These are phyloP conservation scores for Troides oblongomaculatus DNA, from an alignment of 2,888 invertebrate species.

Conservation along the genomic window DNA sequence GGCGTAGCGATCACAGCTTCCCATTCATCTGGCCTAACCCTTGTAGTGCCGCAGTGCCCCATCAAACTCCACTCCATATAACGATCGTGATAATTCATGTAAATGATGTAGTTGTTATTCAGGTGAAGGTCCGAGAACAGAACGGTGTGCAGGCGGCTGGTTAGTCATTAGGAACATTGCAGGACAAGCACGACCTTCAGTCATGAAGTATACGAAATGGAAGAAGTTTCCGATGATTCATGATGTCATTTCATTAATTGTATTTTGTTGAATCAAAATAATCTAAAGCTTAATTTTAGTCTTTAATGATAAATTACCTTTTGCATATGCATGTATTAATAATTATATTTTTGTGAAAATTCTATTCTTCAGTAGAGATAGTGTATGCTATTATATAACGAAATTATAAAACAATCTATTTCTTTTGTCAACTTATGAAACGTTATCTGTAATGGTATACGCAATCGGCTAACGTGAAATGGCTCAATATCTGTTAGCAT, in stretches of 20 bases:
- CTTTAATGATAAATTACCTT: no score
- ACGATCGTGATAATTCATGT: constrained; percentile 60
- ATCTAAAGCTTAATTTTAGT: no score
- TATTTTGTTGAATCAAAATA: neutral
- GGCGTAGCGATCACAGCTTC: constrained; percentile 51
- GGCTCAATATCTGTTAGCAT: constrained; percentile 20
- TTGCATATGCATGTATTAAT: no score
- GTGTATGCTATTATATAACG: neutral
- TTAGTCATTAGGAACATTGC: no score
- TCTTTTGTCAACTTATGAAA: neutral
- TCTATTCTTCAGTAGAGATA: neutral
- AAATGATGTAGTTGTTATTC: constrained; percentile 33
- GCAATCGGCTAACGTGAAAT: constrained; percentile 17
- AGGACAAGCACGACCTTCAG: no score
- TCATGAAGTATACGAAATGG: no score
- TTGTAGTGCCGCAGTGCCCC: constrained; percentile 57
- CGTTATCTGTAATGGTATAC: constrained; percentile 2
- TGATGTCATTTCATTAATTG: neutral
- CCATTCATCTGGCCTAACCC: constrained; percentile 70
- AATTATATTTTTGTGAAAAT: no score
- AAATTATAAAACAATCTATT: neutral
- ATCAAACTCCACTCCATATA: constrained; percentile 49
- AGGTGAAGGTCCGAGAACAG: neutral
- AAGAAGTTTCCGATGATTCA: neutral
- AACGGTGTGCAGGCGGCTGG: no score